Conservation (phyloP, 2,888 invertebrate species). For the Nycteola revayana region DNA sequence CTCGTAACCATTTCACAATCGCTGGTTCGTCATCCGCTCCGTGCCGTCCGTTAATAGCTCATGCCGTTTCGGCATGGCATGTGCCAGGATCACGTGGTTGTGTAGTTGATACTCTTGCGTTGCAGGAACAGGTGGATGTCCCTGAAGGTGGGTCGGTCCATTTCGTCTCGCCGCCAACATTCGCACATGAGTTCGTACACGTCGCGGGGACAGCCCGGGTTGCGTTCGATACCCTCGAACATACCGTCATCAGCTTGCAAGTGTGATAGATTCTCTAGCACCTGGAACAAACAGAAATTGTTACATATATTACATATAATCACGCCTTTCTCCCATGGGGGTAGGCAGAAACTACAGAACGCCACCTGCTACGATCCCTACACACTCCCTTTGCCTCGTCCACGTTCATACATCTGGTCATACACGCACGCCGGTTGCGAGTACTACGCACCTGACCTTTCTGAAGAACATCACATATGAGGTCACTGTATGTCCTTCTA, state of each 20-base stretch:
- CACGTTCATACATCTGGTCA: no score
- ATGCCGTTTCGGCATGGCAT: slow-evolving; percentile 32
- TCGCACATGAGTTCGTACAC: slow-evolving; percentile 92
- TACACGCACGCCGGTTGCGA: no score
- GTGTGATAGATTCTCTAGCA: slow-evolving; percentile 90
- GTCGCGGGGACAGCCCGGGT: slow-evolving; percentile 88
- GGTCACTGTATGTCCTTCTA: no score
- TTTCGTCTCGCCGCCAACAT: slow-evolving; percentile 91
- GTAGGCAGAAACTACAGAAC: no score
- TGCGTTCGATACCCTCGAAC: slow-evolving; percentile 85
- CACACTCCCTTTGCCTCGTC: no score
- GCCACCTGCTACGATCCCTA: no score
- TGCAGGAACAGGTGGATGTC: slow-evolving; percentile 92
- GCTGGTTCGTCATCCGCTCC: slow-evolving; percentile 17
- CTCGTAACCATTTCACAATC: no score
- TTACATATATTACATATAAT: no score
- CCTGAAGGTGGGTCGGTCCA: slow-evolving; percentile 88
- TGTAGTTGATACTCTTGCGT: slow-evolving; percentile 57
- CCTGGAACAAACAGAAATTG: slow-evolving; percentile 54
- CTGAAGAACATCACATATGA: no score
- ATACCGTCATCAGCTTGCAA: slow-evolving; percentile 84
- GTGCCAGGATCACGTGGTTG: slow-evolving; percentile 55
- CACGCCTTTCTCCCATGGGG: no score
- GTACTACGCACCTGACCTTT: no score
- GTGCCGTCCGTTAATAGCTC: slow-evolving; percentile 32